Conservation (phyloP, 2,113 vertebrate species). For the Morone saxatilis region DNA sequence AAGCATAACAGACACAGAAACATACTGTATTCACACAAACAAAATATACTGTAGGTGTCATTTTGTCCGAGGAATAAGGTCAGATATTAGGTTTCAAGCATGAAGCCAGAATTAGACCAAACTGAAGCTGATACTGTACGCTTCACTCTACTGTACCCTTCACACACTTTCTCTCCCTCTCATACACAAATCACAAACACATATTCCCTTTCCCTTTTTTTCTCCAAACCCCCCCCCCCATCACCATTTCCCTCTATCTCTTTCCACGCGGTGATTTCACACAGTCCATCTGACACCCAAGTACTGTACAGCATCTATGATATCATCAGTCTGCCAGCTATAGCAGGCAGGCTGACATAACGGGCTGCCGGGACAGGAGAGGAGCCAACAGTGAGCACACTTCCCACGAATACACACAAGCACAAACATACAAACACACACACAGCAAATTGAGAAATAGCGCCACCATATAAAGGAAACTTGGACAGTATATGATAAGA, state of each 20-base stretch:
- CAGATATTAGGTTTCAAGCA: conserved; percentile 74
- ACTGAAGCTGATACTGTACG: conserved; percentile 67
- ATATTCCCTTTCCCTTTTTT: background rate
- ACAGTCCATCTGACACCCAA: conserved; percentile 58
- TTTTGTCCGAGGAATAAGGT: conserved; percentile 65
- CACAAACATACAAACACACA: conserved; percentile 10
- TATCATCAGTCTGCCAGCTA: conserved; percentile 68
- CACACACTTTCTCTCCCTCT: conserved; percentile 23
- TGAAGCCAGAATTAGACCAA: conserved; percentile 73
- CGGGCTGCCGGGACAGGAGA: conserved; percentile 53
- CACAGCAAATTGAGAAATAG: conserved; percentile 29
- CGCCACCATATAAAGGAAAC: conserved; percentile 22
- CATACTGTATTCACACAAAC: background rate
- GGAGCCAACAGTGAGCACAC: conserved; percentile 53
- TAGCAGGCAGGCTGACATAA: conserved; percentile 61
- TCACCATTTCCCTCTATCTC: conserved; percentile 22
- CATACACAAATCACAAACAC: conserved; percentile 28
- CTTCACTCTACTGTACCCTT: conserved; percentile 42
- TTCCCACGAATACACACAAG: conserved; percentile 44
- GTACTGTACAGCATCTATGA: conserved; percentile 63
- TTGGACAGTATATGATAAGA: background rate
- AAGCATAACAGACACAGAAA: background rate
- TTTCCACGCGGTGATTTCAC: conserved; percentile 43
- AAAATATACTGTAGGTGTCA: conserved; percentile 37
- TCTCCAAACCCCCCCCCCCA: background rate